These are phyloP conservation scores for human DNA, from an alignment of 2,113 vertebrate genomes.

Conservation along the genomic window DNA sequence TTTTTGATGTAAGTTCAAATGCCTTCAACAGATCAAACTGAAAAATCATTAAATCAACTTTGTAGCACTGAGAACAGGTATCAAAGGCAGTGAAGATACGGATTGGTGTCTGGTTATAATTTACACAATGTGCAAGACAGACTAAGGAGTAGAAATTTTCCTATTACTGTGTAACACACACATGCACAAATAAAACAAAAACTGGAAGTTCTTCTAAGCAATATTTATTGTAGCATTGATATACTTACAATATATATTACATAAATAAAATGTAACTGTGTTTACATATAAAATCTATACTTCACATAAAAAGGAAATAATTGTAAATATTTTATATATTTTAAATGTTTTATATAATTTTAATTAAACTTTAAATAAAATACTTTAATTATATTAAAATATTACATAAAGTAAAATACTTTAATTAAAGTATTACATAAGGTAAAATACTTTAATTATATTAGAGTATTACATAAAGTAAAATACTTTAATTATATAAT, in stretches of 20 bases:
- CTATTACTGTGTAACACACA: background rate
- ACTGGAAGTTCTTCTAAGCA: background rate
- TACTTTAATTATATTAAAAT: background rate
- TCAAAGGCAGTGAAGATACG: background rate
- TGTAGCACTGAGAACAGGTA: background rate
- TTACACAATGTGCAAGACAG: background rate
- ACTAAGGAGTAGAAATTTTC: background rate
- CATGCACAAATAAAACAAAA: background rate
- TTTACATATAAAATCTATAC: background rate
- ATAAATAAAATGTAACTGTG: background rate
- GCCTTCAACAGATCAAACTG: background rate
- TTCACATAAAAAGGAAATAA: background rate
- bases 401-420: no score
- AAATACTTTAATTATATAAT: no score
- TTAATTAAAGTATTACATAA: no score
- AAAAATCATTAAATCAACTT: background rate
- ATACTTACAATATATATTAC: background rate
- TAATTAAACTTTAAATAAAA: conserved; percentile 20
- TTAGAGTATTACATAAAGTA: no score
- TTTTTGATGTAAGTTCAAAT: conserved; percentile 18
- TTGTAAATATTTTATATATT: background rate
- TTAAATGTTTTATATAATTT: background rate
- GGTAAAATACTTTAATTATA: no score
- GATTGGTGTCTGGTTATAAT: background rate
- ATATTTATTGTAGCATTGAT: background rate